Evolutionary conservation across 2,113 vertebrate genomes (phyloP).

Genomic region (Eidolon helvum): DNA sequence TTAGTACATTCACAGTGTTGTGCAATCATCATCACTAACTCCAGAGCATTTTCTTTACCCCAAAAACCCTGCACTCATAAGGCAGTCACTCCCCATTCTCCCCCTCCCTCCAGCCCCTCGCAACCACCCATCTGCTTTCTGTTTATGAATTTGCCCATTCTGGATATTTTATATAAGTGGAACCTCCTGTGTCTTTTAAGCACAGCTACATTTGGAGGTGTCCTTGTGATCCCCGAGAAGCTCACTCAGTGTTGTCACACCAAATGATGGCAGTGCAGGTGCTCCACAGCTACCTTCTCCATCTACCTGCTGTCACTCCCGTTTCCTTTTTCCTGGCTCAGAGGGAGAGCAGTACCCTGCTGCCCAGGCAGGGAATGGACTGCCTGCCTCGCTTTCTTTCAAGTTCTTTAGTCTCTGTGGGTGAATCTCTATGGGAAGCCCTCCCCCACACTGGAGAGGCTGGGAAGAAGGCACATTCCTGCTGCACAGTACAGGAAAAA

Average conservation of each 20-base stretch:
- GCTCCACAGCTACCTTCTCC: background rate
- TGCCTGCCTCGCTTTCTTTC: background rate
- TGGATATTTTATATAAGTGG: background rate
- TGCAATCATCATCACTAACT: background rate
- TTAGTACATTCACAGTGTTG: background rate
- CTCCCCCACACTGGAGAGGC: background rate
- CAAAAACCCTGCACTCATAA: background rate
- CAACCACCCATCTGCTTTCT: background rate
- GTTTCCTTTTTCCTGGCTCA: background rate
- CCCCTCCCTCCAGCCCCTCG: background rate
- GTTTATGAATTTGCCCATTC: background rate
- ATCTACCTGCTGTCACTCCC: background rate
- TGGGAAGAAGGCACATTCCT: background rate
- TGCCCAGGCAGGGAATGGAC: background rate
- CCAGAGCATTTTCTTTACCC: background rate
- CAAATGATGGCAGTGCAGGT: background rate
- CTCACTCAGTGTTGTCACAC: background rate
- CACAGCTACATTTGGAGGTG: background rate
- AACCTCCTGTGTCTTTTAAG: slow-evolving; percentile 11
- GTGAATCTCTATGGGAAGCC: background rate
- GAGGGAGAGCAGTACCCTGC: background rate
- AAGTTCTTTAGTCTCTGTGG: background rate
- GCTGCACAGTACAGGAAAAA: background rate
- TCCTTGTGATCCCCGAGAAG: background rate
- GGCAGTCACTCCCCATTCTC: background rate